These are phyloP conservation scores for Tenthredo distinguenda DNA, from an alignment of 2,888 invertebrate species.

Conservation along the genomic window DNA sequence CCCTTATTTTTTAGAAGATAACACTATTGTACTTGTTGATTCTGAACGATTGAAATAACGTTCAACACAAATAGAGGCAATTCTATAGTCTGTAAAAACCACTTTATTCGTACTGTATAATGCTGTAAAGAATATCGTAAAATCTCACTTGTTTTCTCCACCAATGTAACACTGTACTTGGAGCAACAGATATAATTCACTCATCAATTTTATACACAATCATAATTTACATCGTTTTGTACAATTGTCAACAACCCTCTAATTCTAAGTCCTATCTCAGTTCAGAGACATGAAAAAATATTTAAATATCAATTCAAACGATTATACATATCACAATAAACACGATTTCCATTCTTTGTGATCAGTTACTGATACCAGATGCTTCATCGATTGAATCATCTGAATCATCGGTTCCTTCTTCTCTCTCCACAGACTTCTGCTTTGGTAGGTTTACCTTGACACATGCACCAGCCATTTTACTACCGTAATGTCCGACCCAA, in stretches of 20 bases:
- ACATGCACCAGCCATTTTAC: slow-evolving; percentile 83
- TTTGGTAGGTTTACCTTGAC: slow-evolving; percentile 64
- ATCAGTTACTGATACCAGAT: background rate
- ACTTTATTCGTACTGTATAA: background rate
- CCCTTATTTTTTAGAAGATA: no score
- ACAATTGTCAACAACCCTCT: background rate
- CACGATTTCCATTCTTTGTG: background rate
- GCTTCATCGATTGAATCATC: background rate
- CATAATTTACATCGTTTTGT: background rate
- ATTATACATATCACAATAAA: background rate
- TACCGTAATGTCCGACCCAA: slow-evolving; percentile 85
- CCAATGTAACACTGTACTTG: no score
- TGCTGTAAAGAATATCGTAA: background rate
- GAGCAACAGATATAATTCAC: background rate
- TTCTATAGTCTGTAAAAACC: background rate
- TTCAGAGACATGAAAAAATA: background rate
- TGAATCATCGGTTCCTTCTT: background rate
- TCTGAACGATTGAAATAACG: no score
- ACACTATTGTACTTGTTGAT: no score
- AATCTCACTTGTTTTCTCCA: background rate
- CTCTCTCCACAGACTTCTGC: background rate
- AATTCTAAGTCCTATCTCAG: background rate
- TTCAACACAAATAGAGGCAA: no score
- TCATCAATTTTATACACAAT: background rate
- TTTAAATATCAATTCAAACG: background rate